Percentiles rank a stretch among this genome's conserved stretches.
phyloP scores from a whole-genome alignment of 2,113 vertebrate species.

The Pachyramphus minor region DNA sequence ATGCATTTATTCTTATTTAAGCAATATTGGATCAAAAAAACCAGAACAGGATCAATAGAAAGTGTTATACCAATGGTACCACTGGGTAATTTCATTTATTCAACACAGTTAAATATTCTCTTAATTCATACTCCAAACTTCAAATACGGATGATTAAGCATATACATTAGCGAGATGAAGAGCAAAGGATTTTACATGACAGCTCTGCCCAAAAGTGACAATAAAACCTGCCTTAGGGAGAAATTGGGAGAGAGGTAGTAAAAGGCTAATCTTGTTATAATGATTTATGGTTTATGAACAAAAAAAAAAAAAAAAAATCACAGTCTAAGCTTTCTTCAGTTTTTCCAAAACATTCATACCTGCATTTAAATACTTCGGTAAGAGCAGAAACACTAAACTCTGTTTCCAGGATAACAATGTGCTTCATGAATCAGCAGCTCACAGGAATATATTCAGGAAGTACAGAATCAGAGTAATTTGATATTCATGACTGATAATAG shows the following conservation, averaged over 20 bases:
- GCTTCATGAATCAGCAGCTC: not conserved
- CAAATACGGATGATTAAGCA: not conserved
- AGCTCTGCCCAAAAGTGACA: not conserved
- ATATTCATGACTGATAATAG: not conserved
- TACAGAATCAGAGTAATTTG: not conserved
- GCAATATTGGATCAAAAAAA: not conserved
- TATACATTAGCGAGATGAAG: not conserved
- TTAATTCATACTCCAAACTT: not conserved
- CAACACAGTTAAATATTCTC: not conserved
- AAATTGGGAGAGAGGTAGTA: not conserved
- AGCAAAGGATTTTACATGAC: constrained; percentile 16
- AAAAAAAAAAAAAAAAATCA: not conserved
- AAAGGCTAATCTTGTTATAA: constrained; percentile 27
- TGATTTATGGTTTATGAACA: not conserved
- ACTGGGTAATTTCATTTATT: not conserved
- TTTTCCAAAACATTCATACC: not conserved
- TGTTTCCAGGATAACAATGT: not conserved
- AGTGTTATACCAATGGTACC: not conserved
- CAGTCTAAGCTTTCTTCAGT: not conserved
- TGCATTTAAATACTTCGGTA: not conserved
- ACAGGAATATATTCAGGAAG: not conserved
- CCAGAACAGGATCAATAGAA: not conserved
- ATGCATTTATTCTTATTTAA: not conserved
- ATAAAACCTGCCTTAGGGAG: not conserved
- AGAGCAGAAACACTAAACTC: not conserved